A percentile compares a stretch with the other conserved stretches of the same genome.
Conservation (phyloP, 2,797 vertebrate species). For the Poeciliopsis infans region DNA sequence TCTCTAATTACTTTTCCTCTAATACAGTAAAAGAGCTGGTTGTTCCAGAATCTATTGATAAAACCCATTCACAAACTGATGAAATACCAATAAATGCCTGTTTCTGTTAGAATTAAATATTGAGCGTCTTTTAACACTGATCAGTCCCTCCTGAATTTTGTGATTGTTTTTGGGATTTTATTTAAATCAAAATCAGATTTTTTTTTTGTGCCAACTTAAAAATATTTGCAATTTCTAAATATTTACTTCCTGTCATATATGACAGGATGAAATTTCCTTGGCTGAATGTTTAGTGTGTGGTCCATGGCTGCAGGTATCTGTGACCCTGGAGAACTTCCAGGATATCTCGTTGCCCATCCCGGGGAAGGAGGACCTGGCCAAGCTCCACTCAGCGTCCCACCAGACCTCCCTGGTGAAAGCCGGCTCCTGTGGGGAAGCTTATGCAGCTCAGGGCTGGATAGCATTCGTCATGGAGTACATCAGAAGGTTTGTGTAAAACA, state of each 20-base stretch:
- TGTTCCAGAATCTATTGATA: too few species aligned
- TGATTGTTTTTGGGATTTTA: too few species aligned
- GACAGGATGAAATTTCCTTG: background rate
- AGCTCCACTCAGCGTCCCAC: slow-evolving; percentile 95
- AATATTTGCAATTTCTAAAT: too few species aligned
- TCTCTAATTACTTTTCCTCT: background rate
- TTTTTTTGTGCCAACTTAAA: too few species aligned
- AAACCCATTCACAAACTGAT: too few species aligned
- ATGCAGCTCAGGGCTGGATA: slow-evolving; percentile 97
- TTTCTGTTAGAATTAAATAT: too few species aligned
- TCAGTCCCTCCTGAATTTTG: too few species aligned
- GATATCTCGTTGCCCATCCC: slow-evolving; percentile 98
- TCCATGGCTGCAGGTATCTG: slow-evolving; percentile 85
- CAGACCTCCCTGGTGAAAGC: slow-evolving; percentile 94
- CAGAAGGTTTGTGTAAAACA: slow-evolving; percentile 85
- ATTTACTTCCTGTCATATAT: too few species aligned
- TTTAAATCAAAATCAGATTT: too few species aligned
- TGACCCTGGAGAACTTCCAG: slow-evolving; percentile 98
- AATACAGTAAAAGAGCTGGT: background rate
- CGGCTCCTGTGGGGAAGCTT: slow-evolving; percentile 95
- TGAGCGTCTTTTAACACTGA: too few species aligned
- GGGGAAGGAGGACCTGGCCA: slow-evolving; percentile 98
- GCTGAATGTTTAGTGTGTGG: slow-evolving; percentile 25
- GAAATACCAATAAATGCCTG: too few species aligned
- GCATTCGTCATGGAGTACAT: slow-evolving; percentile 98